phyloP scores from a whole-genome alignment of 2,888 invertebrate genomes.

The Drosophila monieri region DNA sequence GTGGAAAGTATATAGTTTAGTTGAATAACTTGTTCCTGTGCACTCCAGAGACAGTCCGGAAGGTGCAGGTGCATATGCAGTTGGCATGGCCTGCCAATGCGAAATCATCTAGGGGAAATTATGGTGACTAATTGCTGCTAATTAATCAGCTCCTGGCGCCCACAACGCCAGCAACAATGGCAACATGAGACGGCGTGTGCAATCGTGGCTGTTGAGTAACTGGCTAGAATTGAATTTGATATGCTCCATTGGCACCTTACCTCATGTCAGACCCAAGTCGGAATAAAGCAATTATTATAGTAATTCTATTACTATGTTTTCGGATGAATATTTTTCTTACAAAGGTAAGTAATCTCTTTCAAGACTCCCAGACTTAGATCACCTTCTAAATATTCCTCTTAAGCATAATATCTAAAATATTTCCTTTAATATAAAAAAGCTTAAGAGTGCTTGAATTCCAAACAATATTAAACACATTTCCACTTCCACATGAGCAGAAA shows the following conservation, averaged over 20 bases:
- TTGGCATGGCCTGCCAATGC: conserved; percentile 43
- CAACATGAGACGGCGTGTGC: conserved; percentile 29
- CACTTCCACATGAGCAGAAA: conserved; percentile 13
- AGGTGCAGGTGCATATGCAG: conserved; percentile 25
- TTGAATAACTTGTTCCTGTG: conserved; percentile 1
- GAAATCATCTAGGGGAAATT: conserved; percentile 72
- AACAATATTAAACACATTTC: conserved; percentile 17
- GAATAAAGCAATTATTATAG: conserved; percentile 38
- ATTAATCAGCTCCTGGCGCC: conserved; percentile 55
- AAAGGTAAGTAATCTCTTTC: not conserved
- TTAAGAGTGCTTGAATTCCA: not conserved
- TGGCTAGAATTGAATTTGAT: conserved; percentile 53
- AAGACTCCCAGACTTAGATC: no score
- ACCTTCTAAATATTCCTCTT: not conserved
- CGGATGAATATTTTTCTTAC: not conserved
- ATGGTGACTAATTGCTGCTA: conserved; percentile 66
- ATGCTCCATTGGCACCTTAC: conserved; percentile 51
- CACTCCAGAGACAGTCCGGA: not conserved
- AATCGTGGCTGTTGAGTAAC: conserved; percentile 30
- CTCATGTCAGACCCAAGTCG: conserved; percentile 15
- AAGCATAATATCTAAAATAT: not conserved
- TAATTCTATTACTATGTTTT: conserved; percentile 13
- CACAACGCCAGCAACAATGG: conserved; percentile 23
- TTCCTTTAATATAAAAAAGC: not conserved
- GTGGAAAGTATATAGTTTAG: no score